Evolutionary conservation across 2,888 invertebrate species (phyloP), one percentile per base, ranked within the genome.

Genomic region (Ochropleura leucogaster): DNA sequence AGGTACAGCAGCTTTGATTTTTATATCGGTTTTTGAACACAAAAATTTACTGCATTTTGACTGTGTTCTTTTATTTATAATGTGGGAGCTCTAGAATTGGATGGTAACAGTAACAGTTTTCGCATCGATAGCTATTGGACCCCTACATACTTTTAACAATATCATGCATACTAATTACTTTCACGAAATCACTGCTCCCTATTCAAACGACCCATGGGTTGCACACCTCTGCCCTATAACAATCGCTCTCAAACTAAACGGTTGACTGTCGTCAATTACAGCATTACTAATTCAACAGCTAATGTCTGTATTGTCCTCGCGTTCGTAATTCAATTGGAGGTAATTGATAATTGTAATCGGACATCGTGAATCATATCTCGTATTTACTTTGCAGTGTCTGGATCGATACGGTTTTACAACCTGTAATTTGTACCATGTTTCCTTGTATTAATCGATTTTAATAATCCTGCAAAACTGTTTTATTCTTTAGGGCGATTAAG

Each of bases 271-370:
- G 51, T 44, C 76, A 74, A 84, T 80, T 70, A 78, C 66, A 59
- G 70, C 72, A 78, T 86, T 72, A 84, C 69, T 75, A 74, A 86
- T 83, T 84, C 77, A 82, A 70, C 67, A 68, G 59, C 77, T 83
- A 62, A 82, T 68, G 72, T 77, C 73, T 79, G 63, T 77, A 78
- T 80, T 71, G 84, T 79, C 84, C 59, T 73, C 64, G 69, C 55
- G 67, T 73, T 73, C 47, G 63, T 83, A 73, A 80, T 76, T 72
- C 82, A 84, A 84, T 85, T 84, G 70, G 64, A 73, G 73, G 67
- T 73, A 84, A 85, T 85, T 81, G 86, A 85, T 85, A 82, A 84
- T 74, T 82, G 68, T 84, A 77, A 85, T 85, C 85, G 77, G 84
- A 30, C 72, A 85, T 73, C 46, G 62, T 83, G 72, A 83, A 80